Base-by-base conservation (phyloP, 1,140 invertebrate species). In the Lepidurus couesii region DNA sequence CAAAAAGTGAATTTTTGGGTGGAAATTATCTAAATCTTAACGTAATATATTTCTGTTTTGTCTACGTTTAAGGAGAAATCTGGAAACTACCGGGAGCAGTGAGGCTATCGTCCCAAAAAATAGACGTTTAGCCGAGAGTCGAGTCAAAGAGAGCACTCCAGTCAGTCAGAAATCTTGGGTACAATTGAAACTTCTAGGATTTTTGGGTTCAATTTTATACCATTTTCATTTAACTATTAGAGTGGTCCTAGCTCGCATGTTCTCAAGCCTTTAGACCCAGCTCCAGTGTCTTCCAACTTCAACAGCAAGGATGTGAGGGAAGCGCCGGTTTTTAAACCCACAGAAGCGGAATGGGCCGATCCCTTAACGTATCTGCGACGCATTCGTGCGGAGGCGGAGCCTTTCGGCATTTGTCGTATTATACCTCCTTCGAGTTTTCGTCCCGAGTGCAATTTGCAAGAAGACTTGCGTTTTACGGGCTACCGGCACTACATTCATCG, bases 401-500 rank as follows among this genome's bases (percentile, higher is more conserved):
- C 91, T 78, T 96, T 90, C 85, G 96, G 96, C 0, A 90, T 97
- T 80, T 97, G 95, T 83, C 89, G 92, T 82, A 93, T 97, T 47
- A 90, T 97, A 44, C 93, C 95, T n/a, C 96, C 95, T 0, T 83
- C 87, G 7, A 91, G 88, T 83, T 97, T 96, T 83, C 93, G 94
- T 87, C 92, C 95, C 0, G 92, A 95, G 82, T 96, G 95, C 83
- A 92, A 92, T 83, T 90, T 97, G 0, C 90, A 90, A 47, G 93
- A 93, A 83, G 92, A 92, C 82, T 93, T 95, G 89, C 86, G 92
- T 76, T 98, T 97, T 83, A 94, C 92, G 0, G 93, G 93, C 1
- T 92, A 95, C 77, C 95, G 96, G 85, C 96, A 98, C 83, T 96
- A 96, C 82, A 90, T 97, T 26, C 92, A 96, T 82, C 93, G 94